phyloP scores from a whole-genome alignment of 2,888 invertebrate species.

The Eutolmus rufibarbis region DNA sequence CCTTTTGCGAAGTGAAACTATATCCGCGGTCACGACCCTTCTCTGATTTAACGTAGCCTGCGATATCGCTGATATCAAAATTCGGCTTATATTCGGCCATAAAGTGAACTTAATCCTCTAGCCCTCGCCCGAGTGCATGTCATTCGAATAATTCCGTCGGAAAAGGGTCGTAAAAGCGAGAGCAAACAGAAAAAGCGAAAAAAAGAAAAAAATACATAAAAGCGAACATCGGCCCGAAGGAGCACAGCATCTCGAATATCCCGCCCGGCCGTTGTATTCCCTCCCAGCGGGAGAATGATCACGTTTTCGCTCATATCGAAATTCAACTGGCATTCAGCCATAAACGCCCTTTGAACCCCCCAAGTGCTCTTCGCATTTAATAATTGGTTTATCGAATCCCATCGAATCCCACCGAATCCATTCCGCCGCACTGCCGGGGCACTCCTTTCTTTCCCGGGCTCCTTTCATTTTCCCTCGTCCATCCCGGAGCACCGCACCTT shows the following conservation, averaged over 20 bases:
- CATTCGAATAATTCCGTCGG: not conserved
- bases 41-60: not conserved
- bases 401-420: not conserved
- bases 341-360: constrained; percentile 27
- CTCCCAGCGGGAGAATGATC: constrained; percentile 3
- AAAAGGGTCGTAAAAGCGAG: not conserved
- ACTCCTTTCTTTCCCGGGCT: not conserved
- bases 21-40: not conserved
- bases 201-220: not conserved
- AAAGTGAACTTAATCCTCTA: not conserved
- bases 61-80: not conserved
- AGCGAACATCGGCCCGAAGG: not conserved
- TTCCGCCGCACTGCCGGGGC: not conserved
- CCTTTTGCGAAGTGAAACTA: not conserved
- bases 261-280: not conserved
- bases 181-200: not conserved
- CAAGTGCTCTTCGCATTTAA: constrained; percentile 9
- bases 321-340: constrained; percentile 23
- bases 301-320: constrained; percentile 19
- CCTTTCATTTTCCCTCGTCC: not conserved
- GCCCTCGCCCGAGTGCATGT: not conserved
- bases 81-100: not conserved
- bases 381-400: constrained; percentile 37
- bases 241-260: not conserved
- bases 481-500: not conserved